Conservation (phyloP, 2,113 vertebrate species). For the Siniperca chuatsi region DNA sequence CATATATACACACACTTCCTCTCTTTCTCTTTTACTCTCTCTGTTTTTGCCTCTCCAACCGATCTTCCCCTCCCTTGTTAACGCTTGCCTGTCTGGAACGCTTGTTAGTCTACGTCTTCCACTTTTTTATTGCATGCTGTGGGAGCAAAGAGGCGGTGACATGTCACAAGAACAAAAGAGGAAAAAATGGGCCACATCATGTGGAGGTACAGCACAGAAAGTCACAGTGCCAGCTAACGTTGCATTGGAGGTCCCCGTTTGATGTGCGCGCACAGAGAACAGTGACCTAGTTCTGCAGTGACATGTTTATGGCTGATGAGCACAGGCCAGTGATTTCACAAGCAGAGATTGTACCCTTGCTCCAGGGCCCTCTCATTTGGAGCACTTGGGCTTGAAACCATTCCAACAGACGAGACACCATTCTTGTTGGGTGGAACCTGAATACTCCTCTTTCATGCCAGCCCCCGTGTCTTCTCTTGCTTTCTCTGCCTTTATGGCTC, state of each 20-base stretch:
- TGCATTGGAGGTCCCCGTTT: conserved; percentile 57
- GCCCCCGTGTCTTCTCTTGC: conserved; percentile 31
- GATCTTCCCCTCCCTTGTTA: background rate
- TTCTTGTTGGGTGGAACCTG: conserved; percentile 60
- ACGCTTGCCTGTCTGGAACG: conserved; percentile 25
- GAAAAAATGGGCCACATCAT: conserved; percentile 52
- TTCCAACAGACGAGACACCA: conserved; percentile 58
- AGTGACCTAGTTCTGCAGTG: conserved; percentile 81
- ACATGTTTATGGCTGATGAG: conserved; percentile 82
- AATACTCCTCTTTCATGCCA: conserved; percentile 39
- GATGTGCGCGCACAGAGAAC: conserved; percentile 71
- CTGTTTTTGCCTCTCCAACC: background rate
- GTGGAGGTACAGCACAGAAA: conserved; percentile 57
- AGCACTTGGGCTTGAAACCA: conserved; percentile 62
- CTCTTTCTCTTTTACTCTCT: conserved; percentile 12
- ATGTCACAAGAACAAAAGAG: conserved; percentile 60
- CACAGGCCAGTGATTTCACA: conserved; percentile 79
- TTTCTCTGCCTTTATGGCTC: conserved; percentile 29
- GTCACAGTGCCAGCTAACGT: conserved; percentile 32
- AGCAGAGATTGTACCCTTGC: conserved; percentile 76
- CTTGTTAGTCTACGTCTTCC: conserved; percentile 7
- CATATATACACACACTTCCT: conserved; percentile 4
- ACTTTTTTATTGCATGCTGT: conserved; percentile 9
- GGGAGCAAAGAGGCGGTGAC: conserved; percentile 54
- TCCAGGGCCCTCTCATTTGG: conserved; percentile 76